These are phyloP conservation scores for Sturnira hondurensis DNA, from an alignment of 2,113 vertebrate species.

Conservation along the genomic window DNA sequence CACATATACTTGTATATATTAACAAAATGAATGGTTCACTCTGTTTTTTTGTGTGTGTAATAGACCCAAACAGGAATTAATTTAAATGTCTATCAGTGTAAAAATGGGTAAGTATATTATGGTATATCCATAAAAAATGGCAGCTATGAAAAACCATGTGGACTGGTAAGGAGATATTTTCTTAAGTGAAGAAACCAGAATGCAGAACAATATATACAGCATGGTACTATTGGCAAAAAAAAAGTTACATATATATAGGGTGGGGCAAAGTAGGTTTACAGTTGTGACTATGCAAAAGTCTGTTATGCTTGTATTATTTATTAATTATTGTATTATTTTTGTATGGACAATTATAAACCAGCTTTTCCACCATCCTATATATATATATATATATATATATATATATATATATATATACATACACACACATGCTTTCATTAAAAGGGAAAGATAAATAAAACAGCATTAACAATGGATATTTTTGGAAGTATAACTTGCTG, in stretches of 20 bases:
- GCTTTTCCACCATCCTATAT: background rate
- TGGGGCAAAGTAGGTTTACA: background rate
- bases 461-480: background rate
- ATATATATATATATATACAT: background rate
- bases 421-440: background rate
- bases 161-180: background rate
- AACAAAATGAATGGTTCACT: background rate
- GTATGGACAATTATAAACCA: background rate
- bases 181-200: background rate
- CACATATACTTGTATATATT: background rate
- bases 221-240: background rate
- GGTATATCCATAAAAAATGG: background rate
- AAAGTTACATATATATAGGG: background rate
- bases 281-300: background rate
- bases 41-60: background rate
- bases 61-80: background rate
- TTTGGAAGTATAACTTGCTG: background rate
- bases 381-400: background rate
- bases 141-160: background rate
- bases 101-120: background rate
- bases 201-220: background rate
- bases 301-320: background rate
- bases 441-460: background rate
- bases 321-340: background rate
- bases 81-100: background rate